A percentile compares a stretch with the other conserved stretches of the same genome.
Conservation (phyloP, 2,888 invertebrate species). For the Agrochola litura region DNA sequence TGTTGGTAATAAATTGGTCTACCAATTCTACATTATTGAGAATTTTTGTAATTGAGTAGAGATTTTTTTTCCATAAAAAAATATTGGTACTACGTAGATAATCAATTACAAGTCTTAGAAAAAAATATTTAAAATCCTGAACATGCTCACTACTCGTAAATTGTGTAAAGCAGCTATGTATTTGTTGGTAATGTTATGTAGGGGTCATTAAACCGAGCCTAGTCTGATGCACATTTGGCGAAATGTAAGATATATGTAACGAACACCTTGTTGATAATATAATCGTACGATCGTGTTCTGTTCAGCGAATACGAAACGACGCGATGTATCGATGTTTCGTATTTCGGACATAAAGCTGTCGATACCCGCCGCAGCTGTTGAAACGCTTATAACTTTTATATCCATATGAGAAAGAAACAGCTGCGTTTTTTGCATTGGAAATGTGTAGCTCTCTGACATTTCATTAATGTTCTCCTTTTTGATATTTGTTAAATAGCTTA, state of each 20-base stretch:
- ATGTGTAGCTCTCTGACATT: slow-evolving; percentile 50
- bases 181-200: not conserved
- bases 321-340: slow-evolving; percentile 61
- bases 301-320: slow-evolving; percentile 56
- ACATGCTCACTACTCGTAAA: not conserved
- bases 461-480: slow-evolving; percentile 46
- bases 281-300: slow-evolving; percentile 32
- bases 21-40: no score
- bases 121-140: not conserved
- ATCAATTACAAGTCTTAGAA: not conserved
- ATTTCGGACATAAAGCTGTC: slow-evolving; percentile 65
- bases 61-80: no score
- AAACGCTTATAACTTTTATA: slow-evolving; percentile 51
- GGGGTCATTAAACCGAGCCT: slow-evolving; percentile 56
- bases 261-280: slow-evolving; percentile 52
- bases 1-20: no score
- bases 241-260: slow-evolving; percentile 57
- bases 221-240: slow-evolving; percentile 56
- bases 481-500: slow-evolving; percentile 43
- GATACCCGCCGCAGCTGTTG: slow-evolving; percentile 48
- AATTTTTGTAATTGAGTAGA: no score
- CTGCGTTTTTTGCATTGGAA: slow-evolving; percentile 57
- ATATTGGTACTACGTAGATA: not conserved
- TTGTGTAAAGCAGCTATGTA: slow-evolving; percentile 4
- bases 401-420: slow-evolving; percentile 49